Evolutionary conservation across 1,140 invertebrate genomes (phyloP).

Genomic region (Sycobia sp.): DNA sequence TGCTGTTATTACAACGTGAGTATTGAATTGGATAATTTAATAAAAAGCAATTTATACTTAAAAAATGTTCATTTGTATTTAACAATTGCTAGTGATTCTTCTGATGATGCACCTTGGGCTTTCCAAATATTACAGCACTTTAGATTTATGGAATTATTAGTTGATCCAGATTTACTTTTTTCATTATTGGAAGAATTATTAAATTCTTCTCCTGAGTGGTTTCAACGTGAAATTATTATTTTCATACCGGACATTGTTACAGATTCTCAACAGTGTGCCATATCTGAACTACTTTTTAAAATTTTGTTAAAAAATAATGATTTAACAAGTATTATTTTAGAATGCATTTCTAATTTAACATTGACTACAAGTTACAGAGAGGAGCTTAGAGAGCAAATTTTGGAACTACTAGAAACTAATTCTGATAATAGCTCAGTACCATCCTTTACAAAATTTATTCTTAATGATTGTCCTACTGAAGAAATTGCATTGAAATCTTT

Average conservation of each 20-base stretch:
- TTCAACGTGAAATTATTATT: constrained; percentile 52
- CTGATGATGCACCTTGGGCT: constrained; percentile 50
- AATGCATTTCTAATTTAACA: constrained; percentile 51
- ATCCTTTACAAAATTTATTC: constrained; percentile 50
- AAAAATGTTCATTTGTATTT: constrained; percentile 18
- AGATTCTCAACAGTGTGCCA: constrained; percentile 51
- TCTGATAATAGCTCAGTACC: constrained; percentile 45
- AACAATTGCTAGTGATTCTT: constrained; percentile 43
- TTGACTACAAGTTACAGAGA: constrained; percentile 51
- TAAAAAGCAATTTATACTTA: constrained; percentile 1
- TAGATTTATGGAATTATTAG: constrained; percentile 52
- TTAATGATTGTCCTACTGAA: constrained; percentile 40
- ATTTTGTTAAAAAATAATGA: constrained; percentile 48
- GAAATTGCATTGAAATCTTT: constrained; percentile 48
- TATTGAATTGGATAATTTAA: constrained; percentile 8
- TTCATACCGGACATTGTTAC: constrained; percentile 54
- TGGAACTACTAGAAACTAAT: constrained; percentile 47
- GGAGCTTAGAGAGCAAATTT: constrained; percentile 46
- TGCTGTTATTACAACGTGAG: constrained; percentile 48
- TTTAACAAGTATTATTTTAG: constrained; percentile 49
- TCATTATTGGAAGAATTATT: constrained; percentile 49
- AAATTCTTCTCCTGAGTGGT: constrained; percentile 53
- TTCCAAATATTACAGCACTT: constrained; percentile 50
- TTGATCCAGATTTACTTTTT: constrained; percentile 44
- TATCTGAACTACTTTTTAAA: constrained; percentile 51